Percentiles rank a stretch among this genome's conserved stretches.
These are phyloP conservation scores for Caenorhabditis sp. DNA, from an alignment of 2,888 invertebrate species.

Conservation along the genomic window DNA sequence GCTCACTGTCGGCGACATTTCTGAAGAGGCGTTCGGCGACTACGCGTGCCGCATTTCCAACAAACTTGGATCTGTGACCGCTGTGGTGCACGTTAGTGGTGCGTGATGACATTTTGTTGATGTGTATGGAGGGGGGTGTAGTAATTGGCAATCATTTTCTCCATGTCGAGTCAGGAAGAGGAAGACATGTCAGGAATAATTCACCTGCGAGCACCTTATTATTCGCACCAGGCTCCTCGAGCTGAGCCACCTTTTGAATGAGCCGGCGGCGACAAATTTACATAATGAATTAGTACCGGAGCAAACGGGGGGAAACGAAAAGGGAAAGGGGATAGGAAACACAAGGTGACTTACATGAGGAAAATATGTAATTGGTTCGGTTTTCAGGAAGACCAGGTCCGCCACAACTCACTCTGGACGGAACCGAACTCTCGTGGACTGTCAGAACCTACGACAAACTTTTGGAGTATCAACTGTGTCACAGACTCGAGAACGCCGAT, in stretches of 20 bases:
- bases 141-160: conserved; percentile 56
- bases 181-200: conserved; percentile 32
- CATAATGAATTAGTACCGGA: conserved; percentile 55
- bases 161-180: background rate
- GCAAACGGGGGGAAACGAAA: background rate
- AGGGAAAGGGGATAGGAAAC: background rate
- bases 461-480: conserved; percentile 49
- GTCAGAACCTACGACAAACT: conserved; percentile 48
- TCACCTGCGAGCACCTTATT: conserved; percentile 49
- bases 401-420: conserved; percentile 58
- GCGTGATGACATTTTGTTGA: conserved; percentile 49
- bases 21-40: conserved; percentile 67
- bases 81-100: conserved; percentile 67
- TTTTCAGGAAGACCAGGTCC: conserved; percentile 65
- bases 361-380: conserved; percentile 14
- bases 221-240: conserved; percentile 41
- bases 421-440: conserved; percentile 57
- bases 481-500: conserved; percentile 33
- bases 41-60: conserved; percentile 66
- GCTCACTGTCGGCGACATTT: conserved; percentile 52
- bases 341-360: conserved; percentile 21
- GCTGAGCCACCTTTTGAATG: conserved; percentile 50
- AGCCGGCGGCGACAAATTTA: conserved; percentile 49
- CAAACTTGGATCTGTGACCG: conserved; percentile 61
- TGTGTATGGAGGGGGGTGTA: conserved; percentile 11